Evolutionary conservation across 1,140 invertebrate genomes (phyloP), one percentile per base, ranked within the genome.

Genomic region (Apis dorsata): DNA sequence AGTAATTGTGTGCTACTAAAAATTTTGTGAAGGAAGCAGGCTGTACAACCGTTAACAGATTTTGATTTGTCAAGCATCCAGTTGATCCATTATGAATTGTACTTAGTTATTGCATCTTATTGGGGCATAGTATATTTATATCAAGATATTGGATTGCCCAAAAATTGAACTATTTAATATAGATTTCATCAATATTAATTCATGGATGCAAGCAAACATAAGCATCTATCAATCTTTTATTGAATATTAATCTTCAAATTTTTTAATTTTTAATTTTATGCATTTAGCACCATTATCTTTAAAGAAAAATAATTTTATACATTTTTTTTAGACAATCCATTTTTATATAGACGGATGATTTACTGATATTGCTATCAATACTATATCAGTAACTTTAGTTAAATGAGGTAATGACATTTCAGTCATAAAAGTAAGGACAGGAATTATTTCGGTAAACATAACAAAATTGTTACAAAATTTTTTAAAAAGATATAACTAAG

Each of bases 301-400:
- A 83, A 91, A 90, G 55, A 72, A 93, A 90, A 93, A 92, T 90
- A 90, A 90, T 91, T 90, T 91, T 79, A 89, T 90, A 82, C 79
- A 88, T 86, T 88, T 83, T 88, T 83, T 91, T 87, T 90, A 90
- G 92, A 91, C 92, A 92, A 93, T 92, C 92, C 91, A 92, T 79
- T 84, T 85, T 86, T 85, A 44, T 44, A 44, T 44, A 93, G 92
- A 93, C 91, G 92, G 92, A 93, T 88, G 78, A 91, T 92, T 93
- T 90, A 87, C 83, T 79, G 90, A 90, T 91, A 92, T 86, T 86
- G 63, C 75, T 87, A 80, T 76, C 72, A 88, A 90, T 90, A 92
- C 84, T 86, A 86, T 90, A 91, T 85, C 89, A 93, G 90, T 92
- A 92, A 90, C 91, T 92, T 93, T 90, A 91, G 87, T 89, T 90